Evolutionary conservation across 2,888 invertebrate species (phyloP), one percentile per base, ranked within the genome.

Genomic region (Macrophya alboannulata): DNA sequence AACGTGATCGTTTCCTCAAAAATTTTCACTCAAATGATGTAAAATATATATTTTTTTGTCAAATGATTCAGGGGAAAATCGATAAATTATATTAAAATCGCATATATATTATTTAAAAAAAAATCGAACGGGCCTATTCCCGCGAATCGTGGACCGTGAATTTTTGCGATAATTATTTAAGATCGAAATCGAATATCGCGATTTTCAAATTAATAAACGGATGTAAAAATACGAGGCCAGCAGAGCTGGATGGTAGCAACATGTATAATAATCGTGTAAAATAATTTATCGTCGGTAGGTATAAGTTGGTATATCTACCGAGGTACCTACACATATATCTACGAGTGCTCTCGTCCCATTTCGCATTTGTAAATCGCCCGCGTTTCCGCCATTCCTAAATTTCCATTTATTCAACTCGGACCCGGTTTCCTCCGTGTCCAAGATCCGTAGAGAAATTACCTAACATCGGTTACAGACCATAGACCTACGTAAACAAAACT

Each of bases 201-300:
- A 31, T 6, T 55, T n/a, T n/a, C 17, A 55, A 55, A n/a, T 55
- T 55, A 17, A n/a, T n/a, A 55, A 17, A n/a, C n/a, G 55, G 8
- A n/a, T 55, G 17, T 2, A 51, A 55, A 55, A 8, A n/a, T 8
- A 55, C 55, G 55, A 55, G 8, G 8, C 6, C 8, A 55, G 55
- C 31, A 31, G 1, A 31, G 31, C 31, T 31, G 31, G 1, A 31
- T 55, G n/a, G 8, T 12, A 40, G 72, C 9, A 21, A 43, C 17
- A 40, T n/a, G n/a, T n/a, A n/a, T n/a, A 5, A 74, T 45, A 43
- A 74, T 43, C 72, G 72, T 21, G 45, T 21, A 21, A 45, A 74
- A 74, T 74, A 74, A 74, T 74, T 74, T 74, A 74, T 74, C 21
- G 21, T 9, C 72, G n/a, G n/a, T 68, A 9, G 68, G 9, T 74